Base-by-base conservation (phyloP, 2,797 vertebrate species). In the Myiotriccus ornatus region DNA sequence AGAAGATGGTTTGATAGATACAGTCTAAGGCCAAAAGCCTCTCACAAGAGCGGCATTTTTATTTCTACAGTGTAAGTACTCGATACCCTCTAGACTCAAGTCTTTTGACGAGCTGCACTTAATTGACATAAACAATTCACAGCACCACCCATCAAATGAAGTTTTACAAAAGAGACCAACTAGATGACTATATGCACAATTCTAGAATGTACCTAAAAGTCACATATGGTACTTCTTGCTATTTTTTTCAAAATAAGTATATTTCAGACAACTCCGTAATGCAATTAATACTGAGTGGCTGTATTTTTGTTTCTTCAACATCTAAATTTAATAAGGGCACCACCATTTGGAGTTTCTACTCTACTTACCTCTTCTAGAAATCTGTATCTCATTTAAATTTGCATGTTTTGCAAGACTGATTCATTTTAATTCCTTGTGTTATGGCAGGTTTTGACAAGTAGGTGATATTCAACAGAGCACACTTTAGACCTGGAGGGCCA, bases 361-460 rank as follows among this genome's bases (percentile, higher is more conserved):
- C 55, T 49, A 47, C 70, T 71, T 75, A 67, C 46, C 75, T 91
- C 65, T 50, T 71, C 46, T 73, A 69, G 44, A 82, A 96, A 92
- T 82, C 77, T 79, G 59, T 77, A 82, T 68, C 59, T 90, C 77
- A 49, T 92, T 90, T 71, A 44, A 73, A 79, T 78, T 90, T 89
- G 50, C 67, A 82, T 56, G 57, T 73, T 68, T 59, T 86, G 73
- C 79, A 91, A 90, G 70, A 93, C 59, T 69, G 77, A 90, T 76
- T 86, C 63, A 49, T 94, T 84, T 96, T 89, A 91, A 93, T 94
- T 94, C 85, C 50, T 90, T 55, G 46, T 91, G 88, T 94, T 84
- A 82, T 49, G 83, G 88, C 74, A 93, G 39, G 67, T 90, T 94
- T 91, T 84, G 91, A 91, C 43, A 32, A 91, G 79, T 47, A 94